Conservation (phyloP, 2,113 vertebrate species). For the Panurus biarmicus region DNA sequence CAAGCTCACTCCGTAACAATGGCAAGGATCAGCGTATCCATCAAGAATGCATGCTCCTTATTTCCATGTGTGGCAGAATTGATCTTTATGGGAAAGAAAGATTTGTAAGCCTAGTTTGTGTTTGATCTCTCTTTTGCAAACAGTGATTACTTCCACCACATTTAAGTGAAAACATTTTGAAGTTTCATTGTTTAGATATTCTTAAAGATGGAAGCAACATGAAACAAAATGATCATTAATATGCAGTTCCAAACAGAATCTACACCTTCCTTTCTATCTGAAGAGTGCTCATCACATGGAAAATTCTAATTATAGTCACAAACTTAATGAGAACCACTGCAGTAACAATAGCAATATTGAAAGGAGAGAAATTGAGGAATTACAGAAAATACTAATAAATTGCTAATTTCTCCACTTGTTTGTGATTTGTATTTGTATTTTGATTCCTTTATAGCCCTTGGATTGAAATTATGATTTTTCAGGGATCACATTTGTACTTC, state of each 20-base stretch:
- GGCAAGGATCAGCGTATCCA: neutral
- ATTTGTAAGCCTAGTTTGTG: neutral
- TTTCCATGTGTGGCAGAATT: conserved; percentile 2
- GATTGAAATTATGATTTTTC: neutral
- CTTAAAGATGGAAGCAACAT: neutral
- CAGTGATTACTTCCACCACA: conserved; percentile 2
- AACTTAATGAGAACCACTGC: neutral
- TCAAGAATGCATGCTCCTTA: neutral
- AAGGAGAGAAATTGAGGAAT: neutral
- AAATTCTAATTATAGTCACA: neutral
- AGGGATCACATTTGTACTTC: neutral
- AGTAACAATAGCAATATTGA: neutral
- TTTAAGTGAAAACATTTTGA: conserved; percentile 21
- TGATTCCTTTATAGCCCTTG: neutral
- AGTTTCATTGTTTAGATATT: neutral
- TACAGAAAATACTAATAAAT: neutral
- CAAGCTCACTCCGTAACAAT: neutral
- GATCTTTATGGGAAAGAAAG: conserved; percentile 9
- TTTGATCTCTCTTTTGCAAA: conserved; percentile 27
- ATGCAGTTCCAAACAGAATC: neutral
- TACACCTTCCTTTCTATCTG: neutral
- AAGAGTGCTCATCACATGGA: neutral
- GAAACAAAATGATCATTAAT: neutral
- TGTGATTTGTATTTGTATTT: neutral
- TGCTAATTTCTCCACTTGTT: neutral